These are phyloP conservation scores for Pseudorectes ferrugineus DNA, from an alignment of 2,113 vertebrate species.

Conservation along the genomic window DNA sequence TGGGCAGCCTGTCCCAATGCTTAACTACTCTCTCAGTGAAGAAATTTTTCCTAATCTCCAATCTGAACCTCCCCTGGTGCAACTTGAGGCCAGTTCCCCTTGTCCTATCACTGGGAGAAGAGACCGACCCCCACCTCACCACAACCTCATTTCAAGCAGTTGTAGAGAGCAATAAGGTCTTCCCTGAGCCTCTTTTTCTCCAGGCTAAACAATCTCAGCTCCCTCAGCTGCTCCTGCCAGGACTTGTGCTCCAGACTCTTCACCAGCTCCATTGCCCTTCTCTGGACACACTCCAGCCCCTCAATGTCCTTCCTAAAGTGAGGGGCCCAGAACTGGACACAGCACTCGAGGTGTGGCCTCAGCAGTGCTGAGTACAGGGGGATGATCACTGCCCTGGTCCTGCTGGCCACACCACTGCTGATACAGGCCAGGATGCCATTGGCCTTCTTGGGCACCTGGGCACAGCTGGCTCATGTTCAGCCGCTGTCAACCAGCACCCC, in stretches of 20 bases:
- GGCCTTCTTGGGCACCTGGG: not conserved
- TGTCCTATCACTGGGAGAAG: not conserved
- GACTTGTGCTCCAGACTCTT: not conserved
- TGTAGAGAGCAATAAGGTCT: not conserved
- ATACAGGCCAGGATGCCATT: not conserved
- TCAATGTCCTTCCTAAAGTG: not conserved
- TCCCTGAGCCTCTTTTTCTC: not conserved
- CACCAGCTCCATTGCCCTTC: not conserved
- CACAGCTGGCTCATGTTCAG: not conserved
- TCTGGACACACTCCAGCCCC: rapidly evolving
- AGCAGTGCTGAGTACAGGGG: rapidly evolving
- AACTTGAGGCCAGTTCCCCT: not conserved
- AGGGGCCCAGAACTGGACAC: not conserved
- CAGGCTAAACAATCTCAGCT: not conserved
- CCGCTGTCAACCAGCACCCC: not conserved
- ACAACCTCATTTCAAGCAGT: not conserved
- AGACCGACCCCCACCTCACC: not conserved
- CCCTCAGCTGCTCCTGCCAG: not conserved
- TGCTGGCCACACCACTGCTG: not conserved
- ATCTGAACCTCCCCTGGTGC: not conserved
- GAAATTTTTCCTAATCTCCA: not conserved
- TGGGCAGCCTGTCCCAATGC: not conserved
- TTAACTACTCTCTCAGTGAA: not conserved
- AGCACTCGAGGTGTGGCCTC: not conserved
- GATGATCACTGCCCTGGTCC: not conserved